Evolutionary conservation across 1,140 invertebrate genomes (phyloP), one percentile per base, ranked within the genome.

Genomic region (Chelonus insularis): DNA sequence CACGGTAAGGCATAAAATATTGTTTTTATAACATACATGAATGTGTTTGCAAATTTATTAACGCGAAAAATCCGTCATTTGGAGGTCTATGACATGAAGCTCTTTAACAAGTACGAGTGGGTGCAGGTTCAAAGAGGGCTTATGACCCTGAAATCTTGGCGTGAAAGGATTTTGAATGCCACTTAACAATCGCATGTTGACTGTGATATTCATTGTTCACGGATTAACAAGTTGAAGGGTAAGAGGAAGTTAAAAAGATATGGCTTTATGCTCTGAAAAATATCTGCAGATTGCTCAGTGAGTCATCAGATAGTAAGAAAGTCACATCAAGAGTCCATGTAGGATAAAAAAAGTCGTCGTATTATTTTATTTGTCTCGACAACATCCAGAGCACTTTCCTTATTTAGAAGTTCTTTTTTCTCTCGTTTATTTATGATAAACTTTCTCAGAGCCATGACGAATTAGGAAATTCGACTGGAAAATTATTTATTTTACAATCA

Each of bases 131-230:
- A 51, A 51, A 51, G 54, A 56, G 36, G 18, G 20, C 54, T 56
- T 56, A 39, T 56, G 54, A 43, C 54, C 54, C 54, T 56, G 37
- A 57, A 57, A 57, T 47, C 41, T 12, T 23, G 56, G 41, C 41
- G 21, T 57, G 56, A 57, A 57, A 57, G 56, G 56, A 34, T 47
- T 25, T 7, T 45, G 37, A 57, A 57, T 43, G 37, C 36, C 51
- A 25, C 50, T 4, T 5, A 43, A 43, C 41, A 7, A 16, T 16
- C 41, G 41, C 41, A 16, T 14, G 41, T 43, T 43, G 16, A 36
- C 14, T 54, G 48, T 9, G 12, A 57, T 57, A n/a, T 23, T 43
- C 39, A 57, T 57, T 57, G 55, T 57, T 20, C 55, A n/a, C 41
- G 55, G 55, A 57, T 57, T 57, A 51, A 11, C n/a, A n/a, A 16